Evolutionary conservation across 2,113 vertebrate genomes (phyloP), one percentile per base, ranked within the genome.

Genomic region (Callopanchax toddi): DNA sequence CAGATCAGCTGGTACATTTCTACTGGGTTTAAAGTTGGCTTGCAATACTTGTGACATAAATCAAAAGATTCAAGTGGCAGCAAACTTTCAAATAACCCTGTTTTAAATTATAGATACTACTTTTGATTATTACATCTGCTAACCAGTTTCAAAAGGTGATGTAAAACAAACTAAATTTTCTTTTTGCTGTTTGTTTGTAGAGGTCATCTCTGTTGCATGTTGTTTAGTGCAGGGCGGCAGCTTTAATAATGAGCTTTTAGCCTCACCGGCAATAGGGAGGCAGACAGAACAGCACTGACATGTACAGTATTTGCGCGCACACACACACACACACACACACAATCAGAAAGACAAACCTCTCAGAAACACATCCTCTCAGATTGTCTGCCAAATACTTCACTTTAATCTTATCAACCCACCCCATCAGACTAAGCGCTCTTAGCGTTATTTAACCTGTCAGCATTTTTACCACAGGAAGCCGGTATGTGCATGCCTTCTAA

Each of bases 381-480:
- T 67, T 43, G 78, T 62, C 86, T 86, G 79, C 88, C 88, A 91
- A 87, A 89, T 84, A 85, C 85, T 89, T 87, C 50, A 76, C 87
- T 88, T 89, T 90, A 92, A 92, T 91, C 87, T 92, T 89, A 90
- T 91, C 87, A 90, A 89, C 78, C 83, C 79, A 75, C 78, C 83
- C 79, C 85, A 90, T 88, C 88, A 87, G 82, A 76, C 82, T 73
- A 62, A 51, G 26, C 66, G 83, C 82, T 85, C 86, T 86, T 76
- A 42, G 48, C 73, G 71, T 84, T 80, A 78, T 87, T 87, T 84
- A 81, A 87, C 86, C 86, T 79, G 88, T 91, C 89, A 92, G 89
- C 83, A 48, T 89, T 88, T 44, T 87, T 75, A 84, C 84, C 60
- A 63, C 79, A 83, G 74, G 79, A 84, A 82, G 74, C 79, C 73